phyloP scores from a whole-genome alignment of 2,888 invertebrate species.

The Metellina segmentata region DNA sequence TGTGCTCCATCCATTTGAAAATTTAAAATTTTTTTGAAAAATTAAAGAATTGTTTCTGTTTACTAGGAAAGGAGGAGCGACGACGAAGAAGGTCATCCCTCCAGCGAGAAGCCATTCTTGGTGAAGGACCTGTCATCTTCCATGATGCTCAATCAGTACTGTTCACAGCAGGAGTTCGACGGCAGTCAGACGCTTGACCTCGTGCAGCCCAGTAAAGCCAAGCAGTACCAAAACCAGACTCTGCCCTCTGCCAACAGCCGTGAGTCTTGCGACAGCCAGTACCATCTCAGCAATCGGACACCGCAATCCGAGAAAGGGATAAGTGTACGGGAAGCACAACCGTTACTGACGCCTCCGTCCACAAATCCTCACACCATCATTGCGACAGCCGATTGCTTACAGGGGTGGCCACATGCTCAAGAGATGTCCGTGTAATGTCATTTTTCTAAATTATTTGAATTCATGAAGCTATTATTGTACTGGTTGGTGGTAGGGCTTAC shows the following conservation, averaged over 20 bases:
- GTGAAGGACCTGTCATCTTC: constrained; percentile 70
- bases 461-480: too few relatives aligned
- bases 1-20: too few relatives aligned
- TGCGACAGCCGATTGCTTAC: constrained; percentile 63
- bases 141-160: constrained; percentile 70
- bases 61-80: constrained; percentile 58
- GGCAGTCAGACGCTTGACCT: constrained; percentile 64
- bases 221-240: constrained; percentile 20
- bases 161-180: constrained; percentile 62
- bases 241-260: constrained; percentile 36
- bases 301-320: constrained; percentile 60
- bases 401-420: constrained; percentile 69
- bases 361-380: constrained; percentile 57
- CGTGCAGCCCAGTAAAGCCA: constrained; percentile 66
- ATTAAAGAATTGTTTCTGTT: background rate
- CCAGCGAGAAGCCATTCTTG: constrained; percentile 63
- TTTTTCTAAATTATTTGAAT: too few relatives aligned
- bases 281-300: constrained; percentile 54
- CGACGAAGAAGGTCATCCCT: constrained; percentile 64
- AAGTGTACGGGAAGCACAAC: constrained; percentile 63
- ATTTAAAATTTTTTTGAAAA: too few relatives aligned
- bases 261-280: constrained; percentile 53
- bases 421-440: constrained; percentile 67
- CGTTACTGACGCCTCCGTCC: constrained; percentile 65
- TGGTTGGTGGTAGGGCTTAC: too few relatives aligned